Conservation (phyloP, 2,113 vertebrate genomes). For the Lepisosteus oculatus region DNA sequence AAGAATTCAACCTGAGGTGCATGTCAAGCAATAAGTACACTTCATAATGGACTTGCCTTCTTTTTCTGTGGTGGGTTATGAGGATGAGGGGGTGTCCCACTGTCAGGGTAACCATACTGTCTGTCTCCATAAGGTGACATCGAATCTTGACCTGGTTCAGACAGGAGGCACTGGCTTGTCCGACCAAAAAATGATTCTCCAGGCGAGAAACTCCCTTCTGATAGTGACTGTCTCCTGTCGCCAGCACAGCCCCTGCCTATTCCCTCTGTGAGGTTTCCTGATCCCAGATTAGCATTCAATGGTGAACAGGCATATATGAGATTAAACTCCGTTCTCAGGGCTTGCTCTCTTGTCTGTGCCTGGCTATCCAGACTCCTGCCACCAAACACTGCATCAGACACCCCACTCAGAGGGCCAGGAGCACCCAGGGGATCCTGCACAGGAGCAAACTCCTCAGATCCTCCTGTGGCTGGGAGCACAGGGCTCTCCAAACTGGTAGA, state of each 20-base stretch:
- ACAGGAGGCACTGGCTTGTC: slow-evolving; percentile 75
- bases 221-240: slow-evolving; percentile 77
- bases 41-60: slow-evolving; percentile 77
- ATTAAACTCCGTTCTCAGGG: slow-evolving; percentile 98
- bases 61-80: slow-evolving; percentile 95
- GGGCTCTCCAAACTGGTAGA: slow-evolving; percentile 76
- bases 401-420: slow-evolving; percentile 42
- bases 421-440: slow-evolving; percentile 52
- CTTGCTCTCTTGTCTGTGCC: slow-evolving; percentile 80
- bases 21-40: no score
- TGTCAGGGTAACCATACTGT: slow-evolving; percentile 71
- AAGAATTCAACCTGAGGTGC: no score
- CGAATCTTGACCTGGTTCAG: slow-evolving; percentile 73
- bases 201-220: slow-evolving; percentile 81
- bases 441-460: slow-evolving; percentile 60
- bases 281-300: slow-evolving; percentile 82
- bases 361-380: slow-evolving; percentile 66
- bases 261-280: slow-evolving; percentile 61
- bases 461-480: slow-evolving; percentile 60
- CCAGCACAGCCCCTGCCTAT: slow-evolving; percentile 63
- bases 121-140: slow-evolving; percentile 81
- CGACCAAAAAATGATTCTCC: slow-evolving; percentile 82
- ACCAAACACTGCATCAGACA: slow-evolving; percentile 63
- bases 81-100: slow-evolving; percentile 73
- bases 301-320: slow-evolving; percentile 98